A percentile compares a stretch with the other conserved stretches of the same genome.
Evolutionary conservation across 2,797 vertebrate genomes (phyloP).

Genomic region (Tangara arthus): DNA sequence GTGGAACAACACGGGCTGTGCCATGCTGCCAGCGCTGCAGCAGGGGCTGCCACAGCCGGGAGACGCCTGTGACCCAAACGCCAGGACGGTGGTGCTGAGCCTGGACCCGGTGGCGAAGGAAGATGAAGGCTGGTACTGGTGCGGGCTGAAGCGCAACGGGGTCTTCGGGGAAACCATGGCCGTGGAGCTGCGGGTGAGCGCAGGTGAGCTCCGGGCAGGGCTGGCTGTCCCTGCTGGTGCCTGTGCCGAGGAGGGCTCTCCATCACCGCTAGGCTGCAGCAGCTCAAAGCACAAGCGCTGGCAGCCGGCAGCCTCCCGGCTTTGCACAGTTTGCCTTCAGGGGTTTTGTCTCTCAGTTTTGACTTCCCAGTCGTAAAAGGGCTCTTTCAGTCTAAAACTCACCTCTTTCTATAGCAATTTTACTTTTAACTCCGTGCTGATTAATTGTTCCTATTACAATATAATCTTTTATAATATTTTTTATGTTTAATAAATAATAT

Average conservation of each 20-base stretch:
- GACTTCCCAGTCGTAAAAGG: background rate
- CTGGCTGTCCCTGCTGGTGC: too few relatives aligned
- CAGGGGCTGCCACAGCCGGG: background rate
- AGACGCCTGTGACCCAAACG: background rate
- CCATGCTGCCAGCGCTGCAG: background rate
- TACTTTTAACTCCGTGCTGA: background rate
- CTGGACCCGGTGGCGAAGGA: background rate
- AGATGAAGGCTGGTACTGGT: constrained; percentile 78
- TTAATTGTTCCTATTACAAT: background rate
- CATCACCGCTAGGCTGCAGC: constrained; percentile 6
- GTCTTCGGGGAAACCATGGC: constrained; percentile 42
- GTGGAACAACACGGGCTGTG: constrained; percentile 55
- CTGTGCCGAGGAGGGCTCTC: background rate
- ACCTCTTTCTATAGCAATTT: rapidly evolving
- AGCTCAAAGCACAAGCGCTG: background rate
- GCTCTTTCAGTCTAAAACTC: rapidly evolving
- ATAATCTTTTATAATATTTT: background rate
- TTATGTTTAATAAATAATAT: background rate
- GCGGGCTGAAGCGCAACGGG: constrained; percentile 49
- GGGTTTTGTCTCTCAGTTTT: rapidly evolving
- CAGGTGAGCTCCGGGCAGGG: background rate
- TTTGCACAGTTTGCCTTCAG: rapidly evolving
- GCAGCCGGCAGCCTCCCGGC: background rate
- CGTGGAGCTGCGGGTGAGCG: constrained; percentile 14
- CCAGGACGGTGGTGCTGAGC: constrained; percentile 2